Evolutionary conservation across 2,797 vertebrate genomes (phyloP).

Genomic region (Falco concolor): DNA sequence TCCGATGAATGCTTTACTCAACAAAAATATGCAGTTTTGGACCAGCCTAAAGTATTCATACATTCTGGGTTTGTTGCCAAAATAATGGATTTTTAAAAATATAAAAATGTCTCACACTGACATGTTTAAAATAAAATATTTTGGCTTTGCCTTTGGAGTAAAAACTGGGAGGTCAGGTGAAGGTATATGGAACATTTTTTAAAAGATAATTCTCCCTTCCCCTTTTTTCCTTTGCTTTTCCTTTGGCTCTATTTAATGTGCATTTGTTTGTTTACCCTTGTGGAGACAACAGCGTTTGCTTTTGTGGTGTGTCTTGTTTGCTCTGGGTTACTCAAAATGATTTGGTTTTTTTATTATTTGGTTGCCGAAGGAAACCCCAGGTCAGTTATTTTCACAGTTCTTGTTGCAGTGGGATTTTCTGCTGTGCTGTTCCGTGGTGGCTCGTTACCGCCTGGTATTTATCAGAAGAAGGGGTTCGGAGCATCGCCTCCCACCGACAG

Average conservation of each 20-base stretch:
- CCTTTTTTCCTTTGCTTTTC: not conserved
- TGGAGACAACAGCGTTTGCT: not conserved
- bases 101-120: conserved; percentile 1
- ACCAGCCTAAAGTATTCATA: conserved; percentile 6
- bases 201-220: not conserved
- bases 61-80: not conserved
- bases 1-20: not conserved
- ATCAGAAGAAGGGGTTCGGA: not conserved
- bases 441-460: fast-evolving
- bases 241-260: not conserved
- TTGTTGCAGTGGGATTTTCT: not conserved
- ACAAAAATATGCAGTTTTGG: conserved; percentile 32
- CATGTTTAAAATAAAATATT: conserved; percentile 9
- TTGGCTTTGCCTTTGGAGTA: conserved; percentile 26
- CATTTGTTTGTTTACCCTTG: not conserved
- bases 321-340: not conserved
- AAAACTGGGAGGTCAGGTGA: not conserved
- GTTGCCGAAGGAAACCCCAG: not conserved
- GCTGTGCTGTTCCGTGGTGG: not conserved
- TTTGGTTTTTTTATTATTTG: not conserved
- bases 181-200: not conserved
- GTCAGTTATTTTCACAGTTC: not conserved
- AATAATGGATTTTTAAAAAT: not conserved
- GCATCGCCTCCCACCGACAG: fast-evolving
- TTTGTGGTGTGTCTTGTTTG: not conserved